These are phyloP conservation scores for Congeria kusceri DNA, from an alignment of 2,888 invertebrate species.

Conservation along the genomic window DNA sequence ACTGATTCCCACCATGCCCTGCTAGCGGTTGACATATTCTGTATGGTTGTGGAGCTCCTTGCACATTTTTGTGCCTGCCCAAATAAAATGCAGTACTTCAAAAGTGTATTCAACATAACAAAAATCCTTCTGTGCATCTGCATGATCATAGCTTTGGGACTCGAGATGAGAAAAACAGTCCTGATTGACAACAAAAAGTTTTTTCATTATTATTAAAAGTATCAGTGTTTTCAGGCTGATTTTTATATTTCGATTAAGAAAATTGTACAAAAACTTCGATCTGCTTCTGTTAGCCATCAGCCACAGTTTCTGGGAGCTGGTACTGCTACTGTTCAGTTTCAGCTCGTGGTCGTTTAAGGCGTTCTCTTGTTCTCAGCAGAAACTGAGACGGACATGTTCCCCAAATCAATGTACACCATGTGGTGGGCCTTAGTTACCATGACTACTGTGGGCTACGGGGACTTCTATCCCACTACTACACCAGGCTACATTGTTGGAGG, in stretches of 20 bases:
- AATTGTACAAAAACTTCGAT: slow-evolving; percentile 72
- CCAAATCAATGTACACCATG: slow-evolving; percentile 64
- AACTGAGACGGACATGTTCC: slow-evolving; percentile 62
- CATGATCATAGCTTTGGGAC: slow-evolving; percentile 60
- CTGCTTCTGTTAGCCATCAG: slow-evolving; percentile 70
- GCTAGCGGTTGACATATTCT: slow-evolving; percentile 54
- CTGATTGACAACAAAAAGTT: slow-evolving; percentile 6
- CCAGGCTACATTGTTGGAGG: slow-evolving; percentile 73
- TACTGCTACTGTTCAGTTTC: slow-evolving; percentile 70
- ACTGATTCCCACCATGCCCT: slow-evolving; percentile 51
- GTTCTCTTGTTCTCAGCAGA: slow-evolving; percentile 74
- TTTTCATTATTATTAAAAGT: slow-evolving; percentile 64
- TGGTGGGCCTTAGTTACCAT: slow-evolving; percentile 78
- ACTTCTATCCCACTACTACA: slow-evolving; percentile 67
- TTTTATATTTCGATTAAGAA: slow-evolving; percentile 71
- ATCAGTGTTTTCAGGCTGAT: slow-evolving; percentile 69
- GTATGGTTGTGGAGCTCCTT: slow-evolving; percentile 65
- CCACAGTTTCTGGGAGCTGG: slow-evolving; percentile 66
- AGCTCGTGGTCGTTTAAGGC: slow-evolving; percentile 72
- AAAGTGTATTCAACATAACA: slow-evolving; percentile 63
- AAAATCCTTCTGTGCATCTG: slow-evolving; percentile 63
- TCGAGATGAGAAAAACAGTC: slow-evolving; percentile 38
- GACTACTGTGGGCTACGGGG: slow-evolving; percentile 79
- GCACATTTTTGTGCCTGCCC: slow-evolving; percentile 68
- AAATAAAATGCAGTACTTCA: slow-evolving; percentile 51